phyloP scores from a whole-genome alignment of 2,888 invertebrate species.

The Aleiodes alternator region DNA sequence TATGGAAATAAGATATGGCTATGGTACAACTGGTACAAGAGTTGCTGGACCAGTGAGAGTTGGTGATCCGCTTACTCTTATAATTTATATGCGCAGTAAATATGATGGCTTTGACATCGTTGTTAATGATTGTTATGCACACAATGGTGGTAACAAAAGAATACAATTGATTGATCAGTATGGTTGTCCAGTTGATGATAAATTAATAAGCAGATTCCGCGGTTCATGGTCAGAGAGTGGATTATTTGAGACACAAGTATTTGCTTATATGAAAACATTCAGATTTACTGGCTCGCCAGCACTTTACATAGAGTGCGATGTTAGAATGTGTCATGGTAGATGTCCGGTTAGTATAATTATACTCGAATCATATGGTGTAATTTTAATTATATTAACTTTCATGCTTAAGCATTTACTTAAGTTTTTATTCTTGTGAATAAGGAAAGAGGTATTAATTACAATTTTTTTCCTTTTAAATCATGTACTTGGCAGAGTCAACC shows the following conservation, averaged over 20 bases:
- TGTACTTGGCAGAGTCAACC: constrained; percentile 85
- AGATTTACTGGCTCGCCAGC: constrained; percentile 96
- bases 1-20: constrained; percentile 96
- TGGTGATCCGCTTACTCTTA: constrained; percentile 92
- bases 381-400: constrained; percentile 3
- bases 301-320: constrained; percentile 95
- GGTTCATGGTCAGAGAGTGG: constrained; percentile 95
- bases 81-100: constrained; percentile 96
- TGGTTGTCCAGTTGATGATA: constrained; percentile 95
- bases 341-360: constrained; percentile 85
- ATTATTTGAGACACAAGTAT: constrained; percentile 94
- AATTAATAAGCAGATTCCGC: constrained; percentile 92
- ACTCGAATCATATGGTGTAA: neutral
- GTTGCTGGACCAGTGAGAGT: constrained; percentile 93
- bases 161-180: constrained; percentile 94
- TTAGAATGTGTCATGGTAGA: constrained; percentile 95
- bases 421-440: constrained; percentile 45
- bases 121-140: constrained; percentile 95
- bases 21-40: constrained; percentile 89
- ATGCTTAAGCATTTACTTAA: constrained; percentile 35
- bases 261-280: constrained; percentile 96
- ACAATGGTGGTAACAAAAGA: constrained; percentile 93
- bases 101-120: constrained; percentile 97
- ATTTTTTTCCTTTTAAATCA: neutral
- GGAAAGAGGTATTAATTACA: neutral